phyloP scores from a whole-genome alignment of 2,797 vertebrate genomes.

The Chiroxiphia lanceolata region DNA sequence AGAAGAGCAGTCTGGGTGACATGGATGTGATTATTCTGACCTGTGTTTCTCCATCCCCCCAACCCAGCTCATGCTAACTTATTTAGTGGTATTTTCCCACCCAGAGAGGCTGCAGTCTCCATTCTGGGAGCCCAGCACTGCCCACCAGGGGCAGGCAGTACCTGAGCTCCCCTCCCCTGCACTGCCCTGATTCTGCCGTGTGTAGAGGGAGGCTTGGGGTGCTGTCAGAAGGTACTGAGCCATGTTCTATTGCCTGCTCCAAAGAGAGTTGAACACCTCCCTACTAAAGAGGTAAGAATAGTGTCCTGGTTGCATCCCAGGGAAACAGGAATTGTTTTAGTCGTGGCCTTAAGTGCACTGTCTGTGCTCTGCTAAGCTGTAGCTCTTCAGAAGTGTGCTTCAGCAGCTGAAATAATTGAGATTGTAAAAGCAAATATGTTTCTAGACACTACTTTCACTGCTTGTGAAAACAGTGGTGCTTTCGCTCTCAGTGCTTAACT shows the following conservation, averaged over 20 bases:
- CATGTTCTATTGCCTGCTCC: neutral
- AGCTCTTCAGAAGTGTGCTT: neutral
- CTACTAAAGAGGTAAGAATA: neutral
- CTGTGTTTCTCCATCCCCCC: neutral
- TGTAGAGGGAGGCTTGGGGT: neutral
- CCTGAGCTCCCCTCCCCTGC: rapidly evolving
- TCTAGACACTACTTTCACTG: neutral
- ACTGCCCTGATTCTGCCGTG: rapidly evolving
- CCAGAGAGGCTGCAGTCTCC: neutral
- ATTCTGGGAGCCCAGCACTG: neutral
- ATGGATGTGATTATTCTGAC: neutral
- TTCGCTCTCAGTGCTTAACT: neutral
- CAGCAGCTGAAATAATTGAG: neutral
- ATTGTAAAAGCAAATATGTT: neutral
- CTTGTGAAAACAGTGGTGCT: neutral
- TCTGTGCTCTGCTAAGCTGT: neutral
- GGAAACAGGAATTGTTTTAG: neutral
- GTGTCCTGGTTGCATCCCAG: neutral
- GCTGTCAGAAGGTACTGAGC: neutral
- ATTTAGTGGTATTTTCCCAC: neutral
- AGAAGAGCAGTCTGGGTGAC: neutral
- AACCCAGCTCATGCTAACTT: neutral
- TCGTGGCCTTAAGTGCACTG: neutral
- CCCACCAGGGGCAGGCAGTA: neutral
- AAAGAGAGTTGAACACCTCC: neutral